Evolutionary conservation across 2,888 invertebrate genomes (phyloP), one percentile per base, ranked within the genome.

Genomic region (Sipunculus nudus): DNA sequence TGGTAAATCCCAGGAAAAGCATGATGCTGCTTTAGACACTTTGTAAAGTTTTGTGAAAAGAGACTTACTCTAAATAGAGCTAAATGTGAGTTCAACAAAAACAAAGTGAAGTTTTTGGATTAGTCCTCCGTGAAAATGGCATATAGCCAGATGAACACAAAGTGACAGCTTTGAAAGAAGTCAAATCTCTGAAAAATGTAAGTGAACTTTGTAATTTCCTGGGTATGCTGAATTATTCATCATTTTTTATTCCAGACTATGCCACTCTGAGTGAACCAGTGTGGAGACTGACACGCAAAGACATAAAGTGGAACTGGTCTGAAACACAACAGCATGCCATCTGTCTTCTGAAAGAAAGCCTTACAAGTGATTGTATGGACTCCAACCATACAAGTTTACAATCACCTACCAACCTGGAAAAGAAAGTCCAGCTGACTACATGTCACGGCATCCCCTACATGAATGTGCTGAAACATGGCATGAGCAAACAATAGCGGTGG

Each of bases 221-320:
- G 1, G 75, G 69, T 8, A 68, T 73, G 68, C 59, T 61, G 6
- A 69, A 67, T 38, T 72, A 72, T 47, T 50, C 55, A 32, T 56
- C 68, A 3, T 40, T 61, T 35, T 75, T 75, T 38, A 75, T 74
- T 13, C 57, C 53, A 21, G 40, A 67, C 28, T 70, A 64, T 43
- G 58, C 70, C 16, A 61, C 65, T 21, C 43, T 66, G 6, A 52
- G 63, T 4, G 70, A 59, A 45, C 74, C 75, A 1, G 49, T 75
- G 8, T 53, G 70, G 28, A 49, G 53, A 13, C 61, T 73, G 13
- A 68, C 70, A 21, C 49, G 56, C 19, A 59, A 70, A 35, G 59
- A 65, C 39, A 41, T 28, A 2, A 47, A 58, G 28, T 72, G 68
- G 67, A 38, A 26, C 3, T 73, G 73, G 72, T 41, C 21, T 6